These are phyloP conservation scores for Nicator chloris DNA, from an alignment of 2,113 vertebrate species.

Conservation along the genomic window DNA sequence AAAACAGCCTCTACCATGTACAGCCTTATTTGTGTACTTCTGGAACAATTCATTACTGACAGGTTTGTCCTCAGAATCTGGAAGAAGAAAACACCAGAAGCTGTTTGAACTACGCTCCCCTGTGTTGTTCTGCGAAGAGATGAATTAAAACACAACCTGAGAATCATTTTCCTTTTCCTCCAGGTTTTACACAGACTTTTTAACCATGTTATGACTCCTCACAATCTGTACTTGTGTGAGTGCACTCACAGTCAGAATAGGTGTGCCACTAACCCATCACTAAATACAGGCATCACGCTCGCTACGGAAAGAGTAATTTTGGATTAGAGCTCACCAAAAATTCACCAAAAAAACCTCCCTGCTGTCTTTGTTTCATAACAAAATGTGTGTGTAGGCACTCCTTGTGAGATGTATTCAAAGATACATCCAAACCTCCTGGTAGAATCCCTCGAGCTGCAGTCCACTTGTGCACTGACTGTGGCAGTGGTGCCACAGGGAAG, in stretches of 20 bases:
- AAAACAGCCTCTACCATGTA: neutral
- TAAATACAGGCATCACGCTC: neutral
- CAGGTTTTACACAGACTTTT: neutral
- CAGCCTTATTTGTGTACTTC: neutral
- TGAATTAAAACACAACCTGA: neutral
- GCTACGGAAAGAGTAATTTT: neutral
- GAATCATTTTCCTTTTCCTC: neutral
- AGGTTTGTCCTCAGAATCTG: neutral
- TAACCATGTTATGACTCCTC: neutral
- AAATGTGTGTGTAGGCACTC: neutral
- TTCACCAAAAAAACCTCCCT: accelerated
- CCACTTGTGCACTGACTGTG: neutral
- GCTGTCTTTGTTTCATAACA: neutral
- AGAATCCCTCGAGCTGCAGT: neutral
- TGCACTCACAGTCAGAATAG: neutral
- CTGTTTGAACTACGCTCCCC: neutral
- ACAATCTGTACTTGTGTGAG: neutral
- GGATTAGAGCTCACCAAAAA: neutral
- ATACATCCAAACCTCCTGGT: neutral
- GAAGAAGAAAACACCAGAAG: neutral
- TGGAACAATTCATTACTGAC: neutral
- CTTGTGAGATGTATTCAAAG: neutral
- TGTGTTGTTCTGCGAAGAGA: neutral
- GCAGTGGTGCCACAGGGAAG: accelerated
- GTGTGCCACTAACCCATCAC: neutral